Evolutionary conservation across 2,888 invertebrate genomes (phyloP), one percentile per base, ranked within the genome.

Genomic region (Sarcophaga subvicina): DNA sequence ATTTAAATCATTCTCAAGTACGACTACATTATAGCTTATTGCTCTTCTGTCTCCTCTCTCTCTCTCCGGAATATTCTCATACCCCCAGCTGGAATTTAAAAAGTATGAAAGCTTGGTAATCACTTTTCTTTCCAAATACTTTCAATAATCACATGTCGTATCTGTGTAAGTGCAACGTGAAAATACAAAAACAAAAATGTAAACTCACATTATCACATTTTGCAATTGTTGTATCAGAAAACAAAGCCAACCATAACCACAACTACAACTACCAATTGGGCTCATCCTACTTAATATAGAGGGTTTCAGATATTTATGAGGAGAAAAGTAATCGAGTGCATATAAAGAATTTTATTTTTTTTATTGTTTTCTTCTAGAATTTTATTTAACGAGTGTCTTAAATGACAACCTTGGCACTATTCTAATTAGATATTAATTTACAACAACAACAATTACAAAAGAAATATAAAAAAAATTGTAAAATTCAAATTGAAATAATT

Each of bases 401-500:
- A 82, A 85, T 83, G 69, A 76, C 83, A 80, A 86, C 83, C 83
- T 86, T 86, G 83, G 86, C 86, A 77, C 83, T 77, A 47, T 80
- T 83, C 83, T 83, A 80, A 86, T 80, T 73, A 63, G 64, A 67
- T 86, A 80, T 76, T 78, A 59, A 79, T 78, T 78, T 78, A 17
- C 67, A 78, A 37, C 37, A 66, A 22, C 17, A 63, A 79, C 17
- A n/a, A 25, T 4, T 17, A 17, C 14, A 17, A 10, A 54, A 17
- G 17, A 10, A 37, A 27, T 4, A 17, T 4, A 17, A 17, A 25
- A 14, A 25, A n/a, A 37, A 27, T 49, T 14, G 49, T 8, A 70
- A 25, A 27, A 54, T 54, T 14, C 17, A 27, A 54, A 54, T 62
- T 62, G 17, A 3, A 6, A n/a, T 20, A 62, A 62, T 62, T n/a